Base-by-base conservation (phyloP, 2,113 vertebrate species). In the Neodon shergylaensis region DNA sequence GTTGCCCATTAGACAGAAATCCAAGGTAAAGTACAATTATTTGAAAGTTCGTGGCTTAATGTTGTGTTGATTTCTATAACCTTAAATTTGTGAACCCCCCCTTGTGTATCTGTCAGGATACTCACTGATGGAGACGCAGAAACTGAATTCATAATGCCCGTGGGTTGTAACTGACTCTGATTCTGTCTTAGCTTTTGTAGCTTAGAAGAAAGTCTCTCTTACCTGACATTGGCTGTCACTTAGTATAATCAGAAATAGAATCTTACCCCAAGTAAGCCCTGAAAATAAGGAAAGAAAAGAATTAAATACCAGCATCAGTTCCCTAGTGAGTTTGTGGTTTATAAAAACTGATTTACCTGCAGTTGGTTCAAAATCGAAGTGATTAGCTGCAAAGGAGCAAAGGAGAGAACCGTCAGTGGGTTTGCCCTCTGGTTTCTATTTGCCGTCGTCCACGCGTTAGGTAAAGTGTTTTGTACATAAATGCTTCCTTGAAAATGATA, bases 221-320 rank as follows among this genome's bases (percentile, higher is more conserved):
- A 79, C 19, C 58, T 95, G 78, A 83, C 33, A 89, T 44, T 95
- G 92, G 92, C 9, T 89, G 58, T 90, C 58, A 93, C 65, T 84
- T 96, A 88, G 26, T 93, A 81, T n/a, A 96, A 61, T 83, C 28
- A 92, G 83, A 94, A 94, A 96, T 85, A 90, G 96, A 97, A 44
- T 92, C 95, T 96, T 97, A 97, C 88, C 96, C 95, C 95, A 92
- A 94, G 36, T 39, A 97, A 83, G 5, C 72, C 95, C 96, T 96
- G 94, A 78, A 96, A 95, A 70, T 10, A 36, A 73, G 94, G 90
- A 92, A 42, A 79, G 44, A 95, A 72, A 73, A 2, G 12, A 81
- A 3, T 83, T 73, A 91, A 12, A 26, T 49, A 21, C 77, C 68
- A 63, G 33, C 31, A 44, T 68, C 11, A 66, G 42, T 93, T 22